A percentile compares a stretch with the other conserved stretches of the same genome.
Conservation (phyloP, 2,113 vertebrate genomes). For the Salvator merianae region DNA sequence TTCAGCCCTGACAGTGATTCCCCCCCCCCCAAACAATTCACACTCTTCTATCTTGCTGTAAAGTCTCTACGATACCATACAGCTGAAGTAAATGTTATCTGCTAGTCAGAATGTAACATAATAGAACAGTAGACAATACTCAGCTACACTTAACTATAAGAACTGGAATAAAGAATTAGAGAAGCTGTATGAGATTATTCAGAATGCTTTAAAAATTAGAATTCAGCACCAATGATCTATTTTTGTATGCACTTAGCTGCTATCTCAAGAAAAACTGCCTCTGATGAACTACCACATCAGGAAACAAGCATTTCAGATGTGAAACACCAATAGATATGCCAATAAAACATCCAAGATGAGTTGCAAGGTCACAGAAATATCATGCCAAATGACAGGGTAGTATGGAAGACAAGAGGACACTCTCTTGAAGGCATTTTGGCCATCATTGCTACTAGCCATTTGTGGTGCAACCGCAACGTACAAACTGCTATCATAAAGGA, state of each 20-base stretch:
- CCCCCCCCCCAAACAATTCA: too few relatives aligned
- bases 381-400: neutral
- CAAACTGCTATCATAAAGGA: neutral
- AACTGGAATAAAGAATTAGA: neutral
- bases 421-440: neutral
- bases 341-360: neutral
- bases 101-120: neutral
- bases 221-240: neutral
- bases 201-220: neutral
- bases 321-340: neutral
- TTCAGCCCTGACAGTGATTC: neutral
- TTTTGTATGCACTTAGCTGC: neutral
- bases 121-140: neutral
- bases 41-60: neutral
- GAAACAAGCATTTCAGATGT: neutral
- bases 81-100: neutral
- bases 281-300: neutral
- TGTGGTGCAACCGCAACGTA: neutral
- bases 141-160: neutral
- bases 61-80: neutral
- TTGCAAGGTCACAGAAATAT: neutral
- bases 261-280: neutral
- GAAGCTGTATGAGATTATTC: neutral
- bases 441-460: neutral
- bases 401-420: neutral